Conservation (phyloP, 2,888 invertebrate species). For the Drosophila monieri region DNA sequence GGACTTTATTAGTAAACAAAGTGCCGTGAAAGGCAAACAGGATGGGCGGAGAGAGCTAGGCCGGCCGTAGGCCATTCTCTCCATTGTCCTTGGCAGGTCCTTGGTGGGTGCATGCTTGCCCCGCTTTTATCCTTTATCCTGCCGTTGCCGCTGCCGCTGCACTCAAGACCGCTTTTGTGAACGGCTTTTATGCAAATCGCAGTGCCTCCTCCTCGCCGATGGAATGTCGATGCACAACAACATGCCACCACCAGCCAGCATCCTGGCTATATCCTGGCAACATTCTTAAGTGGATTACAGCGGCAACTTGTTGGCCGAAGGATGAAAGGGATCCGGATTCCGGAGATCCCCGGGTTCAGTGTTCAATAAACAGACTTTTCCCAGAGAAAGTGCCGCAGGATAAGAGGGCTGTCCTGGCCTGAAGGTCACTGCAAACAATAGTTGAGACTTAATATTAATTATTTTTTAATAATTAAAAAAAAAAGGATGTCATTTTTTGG, state of each 20-base stretch:
- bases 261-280: conserved; percentile 6
- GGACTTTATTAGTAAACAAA: conserved; percentile 75
- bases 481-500: no score
- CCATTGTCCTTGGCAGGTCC: conserved; percentile 26
- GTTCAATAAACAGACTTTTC: conserved; percentile 34
- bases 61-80: conserved; percentile 26
- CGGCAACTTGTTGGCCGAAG: conserved; percentile 63
- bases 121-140: conserved; percentile 26
- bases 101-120: background rate
- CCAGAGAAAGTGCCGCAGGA: conserved; percentile 15
- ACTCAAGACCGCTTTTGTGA: conserved; percentile 31
- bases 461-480: background rate
- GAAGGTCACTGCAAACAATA: background rate
- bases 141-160: conserved; percentile 17
- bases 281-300: conserved; percentile 67
- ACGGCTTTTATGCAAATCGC: conserved; percentile 38
- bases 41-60: conserved; percentile 2
- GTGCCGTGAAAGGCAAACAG: conserved; percentile 59
- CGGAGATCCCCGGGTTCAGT: conserved; percentile 28
- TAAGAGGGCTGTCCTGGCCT: conserved; percentile 13
- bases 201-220: background rate
- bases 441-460: background rate
- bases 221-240: conserved; percentile 43
- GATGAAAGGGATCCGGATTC: conserved; percentile 15
- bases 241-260: conserved; percentile 17